Percentiles rank a stretch among this genome's conserved stretches.
These are phyloP conservation scores for Hippopotamus amphibius DNA, from an alignment of 2,113 vertebrate species.

Conservation along the genomic window DNA sequence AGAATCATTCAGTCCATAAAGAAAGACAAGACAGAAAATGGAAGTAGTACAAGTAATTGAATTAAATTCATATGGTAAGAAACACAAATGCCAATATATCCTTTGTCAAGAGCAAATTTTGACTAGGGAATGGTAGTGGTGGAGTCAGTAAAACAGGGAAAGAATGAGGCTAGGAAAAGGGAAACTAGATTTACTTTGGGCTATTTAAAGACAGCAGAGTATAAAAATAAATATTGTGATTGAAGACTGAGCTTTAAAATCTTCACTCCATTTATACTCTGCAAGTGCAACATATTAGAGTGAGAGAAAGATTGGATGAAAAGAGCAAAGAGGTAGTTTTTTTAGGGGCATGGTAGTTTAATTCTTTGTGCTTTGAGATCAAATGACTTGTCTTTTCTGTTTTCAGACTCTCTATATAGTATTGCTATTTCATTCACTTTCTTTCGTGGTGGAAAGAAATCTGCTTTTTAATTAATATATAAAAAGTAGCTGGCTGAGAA, in stretches of 20 bases:
- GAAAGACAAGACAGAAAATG: neutral
- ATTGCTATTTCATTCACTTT: conserved; percentile 62
- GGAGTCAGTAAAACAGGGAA: neutral
- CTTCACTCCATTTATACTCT: neutral
- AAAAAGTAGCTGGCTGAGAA: conserved; percentile 33
- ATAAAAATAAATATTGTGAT: neutral
- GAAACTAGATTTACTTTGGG: neutral
- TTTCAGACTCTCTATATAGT: conserved; percentile 6
- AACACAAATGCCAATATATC: neutral
- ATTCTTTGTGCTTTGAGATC: conserved; percentile 60
- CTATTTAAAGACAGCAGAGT: conserved; percentile 14
- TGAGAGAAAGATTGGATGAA: neutral
- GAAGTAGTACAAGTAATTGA: neutral
- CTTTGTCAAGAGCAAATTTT: conserved; percentile 45
- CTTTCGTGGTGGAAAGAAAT: conserved; percentile 44
- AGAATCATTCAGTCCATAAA: neutral
- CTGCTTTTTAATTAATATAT: conserved; percentile 51
- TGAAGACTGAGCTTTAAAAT: conserved; percentile 40
- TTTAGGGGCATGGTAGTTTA: conserved; percentile 14
- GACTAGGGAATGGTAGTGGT: neutral
- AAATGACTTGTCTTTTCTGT: conserved; percentile 63
- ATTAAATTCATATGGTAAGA: neutral
- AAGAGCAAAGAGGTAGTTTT: conserved; percentile 54
- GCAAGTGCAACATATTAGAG: neutral
- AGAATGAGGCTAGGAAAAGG: conserved; percentile 1